Base-by-base conservation (phyloP, 2,888 invertebrate species). In the Beris chalybata region DNA sequence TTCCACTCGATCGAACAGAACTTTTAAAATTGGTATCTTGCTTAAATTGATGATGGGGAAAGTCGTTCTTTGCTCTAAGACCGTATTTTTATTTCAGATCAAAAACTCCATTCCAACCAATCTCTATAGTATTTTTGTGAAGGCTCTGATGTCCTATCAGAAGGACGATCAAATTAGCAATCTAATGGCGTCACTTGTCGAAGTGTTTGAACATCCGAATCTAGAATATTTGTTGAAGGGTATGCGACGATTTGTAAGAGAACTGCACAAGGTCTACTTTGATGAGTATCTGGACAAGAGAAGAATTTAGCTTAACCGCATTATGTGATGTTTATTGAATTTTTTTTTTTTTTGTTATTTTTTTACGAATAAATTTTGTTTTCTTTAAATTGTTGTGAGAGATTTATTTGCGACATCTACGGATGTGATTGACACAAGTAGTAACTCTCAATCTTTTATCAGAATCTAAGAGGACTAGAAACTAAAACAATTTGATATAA, bases 71-170 rank as follows among this genome's bases (percentile, higher is more conserved):
- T n/a, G 61, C 52, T 6, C 47, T 53, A 54, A 48, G 22, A 38
- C n/a, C 44, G 43, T 67, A 64, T 68, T 43, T 55, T 63, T 64
- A 38, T 69, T 67, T 5, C 70, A 88, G 87, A 84, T 87, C 30
- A 91, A 90, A 80, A 82, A 83, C 44, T 78, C 84, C 4, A 78
- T 92, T 71, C 82, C 84, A 64, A 75, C 78, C 38, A 84, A 85
- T 2, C 81, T 86, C 54, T 92, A 90, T 75, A 85, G 85, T 73
- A 77, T 81, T 67, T 92, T 92, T 78, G 85, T 88, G 69, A 74
- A 81, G 5, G 85, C 88, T 29, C 83, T 92, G 71, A 82, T 85
- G 58, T 76, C 77, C 4, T 93, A 93, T 75, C 87, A 86, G 73
- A 85, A 84, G 69, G 82, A 82, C 57, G 84, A 84, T n/a, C 82